Base-by-base conservation (phyloP, 1,140 invertebrate genomes). In the Aphaenogaster ashmeadi region DNA sequence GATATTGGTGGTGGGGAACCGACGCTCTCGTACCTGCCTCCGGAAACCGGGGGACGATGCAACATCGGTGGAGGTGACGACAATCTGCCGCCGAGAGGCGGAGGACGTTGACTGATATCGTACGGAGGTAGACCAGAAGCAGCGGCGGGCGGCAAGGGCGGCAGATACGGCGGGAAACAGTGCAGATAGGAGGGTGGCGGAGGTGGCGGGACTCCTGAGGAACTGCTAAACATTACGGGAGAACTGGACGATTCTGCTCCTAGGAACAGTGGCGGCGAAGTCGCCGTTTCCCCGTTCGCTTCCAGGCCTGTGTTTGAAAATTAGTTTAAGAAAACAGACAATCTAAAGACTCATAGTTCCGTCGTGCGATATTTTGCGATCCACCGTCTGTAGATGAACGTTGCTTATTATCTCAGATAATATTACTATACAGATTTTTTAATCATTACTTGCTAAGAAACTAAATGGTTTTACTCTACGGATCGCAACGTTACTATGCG, bases 1-100 rank as follows among this genome's bases (percentile, higher is more conserved):
- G 93, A 92, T 27, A 94, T 62, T 3, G 92, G 92, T n/a, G 94
- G 93, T 13, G 92, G 92, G 0, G 93, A 93, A 75, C 90, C 75
- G 36, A 89, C 74, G 62, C 86, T 88, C 2, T 93, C 91, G 33
- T 94, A 94, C 85, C 92, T 92, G 3, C 89, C 85, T 0, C 89
- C 87, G 18, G 90, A 81, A 77, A 64, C 67, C 38, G 90, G 88
- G 5, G 92, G 81, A 13, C 44, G 78, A 77, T 86, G 90, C 33
- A 80, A 78, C 84, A 93, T 93, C 8, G 96, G 96, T 33, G 96
- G 96, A 3, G 97, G 97, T 5, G 97, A 97, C 6, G 97, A 97
- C 92, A 97, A 95, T 74, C 97, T 95, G 6, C 97, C 97, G 36
- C 96, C 95, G 6, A 97, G 89, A 13, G 97, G 97, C 41, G 97